Evolutionary conservation across 2,797 vertebrate genomes (phyloP).

Genomic region (Syngnathus acus): DNA sequence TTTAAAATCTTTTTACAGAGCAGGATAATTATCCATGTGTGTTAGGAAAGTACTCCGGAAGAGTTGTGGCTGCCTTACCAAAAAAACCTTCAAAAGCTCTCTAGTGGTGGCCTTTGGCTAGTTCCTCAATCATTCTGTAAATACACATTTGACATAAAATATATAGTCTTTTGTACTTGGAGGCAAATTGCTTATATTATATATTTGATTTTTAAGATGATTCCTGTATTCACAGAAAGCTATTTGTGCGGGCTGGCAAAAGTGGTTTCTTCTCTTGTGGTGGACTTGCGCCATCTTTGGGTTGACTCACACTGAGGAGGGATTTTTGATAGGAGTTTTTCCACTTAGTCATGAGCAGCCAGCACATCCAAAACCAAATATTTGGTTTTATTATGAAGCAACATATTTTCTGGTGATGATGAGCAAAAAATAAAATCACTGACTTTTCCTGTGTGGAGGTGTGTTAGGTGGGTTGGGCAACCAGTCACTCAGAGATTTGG

Average conservation of each 20-base stretch:
- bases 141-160: background rate
- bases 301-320: constrained; percentile 19
- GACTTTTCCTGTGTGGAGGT: constrained; percentile 7
- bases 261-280: constrained; percentile 19
- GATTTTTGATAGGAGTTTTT: constrained; percentile 14
- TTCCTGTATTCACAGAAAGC: background rate
- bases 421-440: constrained; percentile 23
- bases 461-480: constrained; percentile 16
- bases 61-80: background rate
- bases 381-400: constrained; percentile 7
- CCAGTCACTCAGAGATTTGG: constrained; percentile 26
- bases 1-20: background rate
- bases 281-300: constrained; percentile 24
- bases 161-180: background rate
- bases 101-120: background rate
- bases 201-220: background rate
- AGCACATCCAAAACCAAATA: constrained; percentile 7
- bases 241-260: background rate
- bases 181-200: no score
- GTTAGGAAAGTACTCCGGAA: background rate
- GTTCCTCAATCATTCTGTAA: background rate
- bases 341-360: constrained; percentile 10
- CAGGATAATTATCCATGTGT: background rate
- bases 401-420: constrained; percentile 10
- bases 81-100: background rate